Conservation (phyloP, 2,888 invertebrate species). For the Micropterix aruncella region DNA sequence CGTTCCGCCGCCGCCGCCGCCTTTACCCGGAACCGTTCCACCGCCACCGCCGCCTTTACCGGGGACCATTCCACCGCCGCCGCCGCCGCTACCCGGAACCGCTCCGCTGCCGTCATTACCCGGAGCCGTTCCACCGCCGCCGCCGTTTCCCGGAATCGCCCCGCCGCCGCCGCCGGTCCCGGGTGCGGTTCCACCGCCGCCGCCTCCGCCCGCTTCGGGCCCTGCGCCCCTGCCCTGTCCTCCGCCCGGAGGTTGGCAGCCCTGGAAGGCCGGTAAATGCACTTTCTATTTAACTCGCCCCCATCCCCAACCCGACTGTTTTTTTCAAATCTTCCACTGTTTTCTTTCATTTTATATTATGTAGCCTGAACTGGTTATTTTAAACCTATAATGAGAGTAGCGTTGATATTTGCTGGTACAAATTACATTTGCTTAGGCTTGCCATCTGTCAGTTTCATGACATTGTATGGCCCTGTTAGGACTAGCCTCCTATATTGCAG, state of each 20-base stretch:
- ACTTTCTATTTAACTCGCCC: too few species aligned
- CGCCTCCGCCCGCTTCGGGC: slow-evolving; percentile 21
- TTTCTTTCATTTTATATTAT: too few species aligned
- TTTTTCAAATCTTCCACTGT: too few species aligned
- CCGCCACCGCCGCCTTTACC: slow-evolving; percentile 23
- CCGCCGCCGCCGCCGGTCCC: slow-evolving; percentile 24
- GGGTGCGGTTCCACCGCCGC: slow-evolving; percentile 21
- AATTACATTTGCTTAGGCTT: too few species aligned
- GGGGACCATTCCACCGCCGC: slow-evolving; percentile 21
- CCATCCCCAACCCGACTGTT: too few species aligned
- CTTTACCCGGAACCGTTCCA: slow-evolving; percentile 17
- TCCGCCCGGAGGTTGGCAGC: slow-evolving; percentile 6
- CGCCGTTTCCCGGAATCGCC: slow-evolving; percentile 20
- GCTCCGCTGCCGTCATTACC: slow-evolving; percentile 27
- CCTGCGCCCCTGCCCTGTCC: slow-evolving; percentile 20
- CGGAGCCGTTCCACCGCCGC: slow-evolving; percentile 25
- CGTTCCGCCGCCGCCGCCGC: slow-evolving; percentile 21
- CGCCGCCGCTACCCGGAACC: slow-evolving; percentile 24
- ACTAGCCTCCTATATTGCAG: too few species aligned
- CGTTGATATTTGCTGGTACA: too few species aligned
- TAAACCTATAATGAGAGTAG: too few species aligned
- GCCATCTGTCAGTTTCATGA: too few species aligned
- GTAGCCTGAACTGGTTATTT: too few species aligned
- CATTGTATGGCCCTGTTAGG: too few species aligned
- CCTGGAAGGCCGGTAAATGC: not conserved